phyloP scores from a whole-genome alignment of 2,797 vertebrate genomes.

The Catharus ustulatus region DNA sequence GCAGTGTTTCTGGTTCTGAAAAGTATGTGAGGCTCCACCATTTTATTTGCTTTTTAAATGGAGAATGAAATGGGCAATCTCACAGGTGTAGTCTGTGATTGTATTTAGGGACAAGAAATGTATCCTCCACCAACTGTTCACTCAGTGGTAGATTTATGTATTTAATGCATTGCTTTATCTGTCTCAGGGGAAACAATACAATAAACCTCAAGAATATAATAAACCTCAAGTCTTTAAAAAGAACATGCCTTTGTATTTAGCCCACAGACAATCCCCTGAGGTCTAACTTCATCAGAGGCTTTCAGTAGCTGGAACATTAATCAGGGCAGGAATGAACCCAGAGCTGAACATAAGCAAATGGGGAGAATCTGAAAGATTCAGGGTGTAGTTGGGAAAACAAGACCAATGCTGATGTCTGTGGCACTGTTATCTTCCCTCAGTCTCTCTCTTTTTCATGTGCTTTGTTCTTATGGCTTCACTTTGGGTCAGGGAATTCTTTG shows the following conservation, averaged over 20 bases:
- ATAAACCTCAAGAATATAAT: background rate
- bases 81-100: background rate
- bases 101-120: background rate
- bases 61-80: background rate
- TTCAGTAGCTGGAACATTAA: background rate
- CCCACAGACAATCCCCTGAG: background rate
- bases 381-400: background rate
- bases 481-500: background rate
- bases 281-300: background rate
- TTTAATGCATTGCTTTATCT: slow-evolving; percentile 7
- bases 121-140: background rate
- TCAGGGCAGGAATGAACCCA: background rate
- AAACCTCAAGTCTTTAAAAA: background rate
- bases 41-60: background rate
- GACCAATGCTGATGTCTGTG: background rate
- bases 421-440: background rate
- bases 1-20: background rate
- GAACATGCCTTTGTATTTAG: background rate
- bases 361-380: background rate
- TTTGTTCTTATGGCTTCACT: background rate
- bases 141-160: background rate
- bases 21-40: background rate
- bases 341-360: background rate
- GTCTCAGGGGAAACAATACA: background rate
- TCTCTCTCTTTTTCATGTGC: background rate